Evolutionary conservation across 1,140 invertebrate genomes (phyloP), one percentile per base, ranked within the genome.

Genomic region (Lasioglossum baleicum): DNA sequence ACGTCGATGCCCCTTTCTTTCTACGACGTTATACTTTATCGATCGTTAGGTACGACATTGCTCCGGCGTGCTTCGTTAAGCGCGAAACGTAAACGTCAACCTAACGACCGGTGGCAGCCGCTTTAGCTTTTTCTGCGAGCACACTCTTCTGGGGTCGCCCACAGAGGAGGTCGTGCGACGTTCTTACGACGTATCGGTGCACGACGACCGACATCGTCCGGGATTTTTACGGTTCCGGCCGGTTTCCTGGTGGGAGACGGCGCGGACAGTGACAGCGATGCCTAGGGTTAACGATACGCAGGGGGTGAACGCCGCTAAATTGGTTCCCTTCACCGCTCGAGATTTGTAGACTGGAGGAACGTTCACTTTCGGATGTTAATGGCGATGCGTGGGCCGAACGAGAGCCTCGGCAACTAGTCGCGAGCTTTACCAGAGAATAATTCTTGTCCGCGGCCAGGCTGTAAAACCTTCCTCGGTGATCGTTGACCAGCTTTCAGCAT

Each of bases 31-130:
- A 82, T 82, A 73, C 70, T 82, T 82, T 80, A 80, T 80, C 76
- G 81, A 82, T 82, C 81, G 81, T 82, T 82, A 82, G 77, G 42
- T 66, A 79, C 81, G 81, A 80, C 81, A 80, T 82, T 42, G 81
- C 77, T 53, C 60, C 42, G 71, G 20, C 66, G 64, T 69, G 69
- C 65, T 77, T 82, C 81, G 81, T 82, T 82, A 82, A 82, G 68
- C 81, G 71, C 69, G 71, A 79, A 74, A 80, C 76, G 75, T 80
- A 75, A 80, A 80, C 78, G 78, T 80, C 78, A 75, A 72, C 78
- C 72, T 80, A 80, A 80, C 74, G 74, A 77, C 73, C 79, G 58
- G 74, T 76, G 74, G 79, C 79, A 81, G 79, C 67, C 66, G 79
- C 79, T 67, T 81, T 65, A 77, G 60, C 63, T 64, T 77, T 81